Base-by-base conservation (phyloP, 2,888 invertebrate genomes). In the Melieria picta region DNA sequence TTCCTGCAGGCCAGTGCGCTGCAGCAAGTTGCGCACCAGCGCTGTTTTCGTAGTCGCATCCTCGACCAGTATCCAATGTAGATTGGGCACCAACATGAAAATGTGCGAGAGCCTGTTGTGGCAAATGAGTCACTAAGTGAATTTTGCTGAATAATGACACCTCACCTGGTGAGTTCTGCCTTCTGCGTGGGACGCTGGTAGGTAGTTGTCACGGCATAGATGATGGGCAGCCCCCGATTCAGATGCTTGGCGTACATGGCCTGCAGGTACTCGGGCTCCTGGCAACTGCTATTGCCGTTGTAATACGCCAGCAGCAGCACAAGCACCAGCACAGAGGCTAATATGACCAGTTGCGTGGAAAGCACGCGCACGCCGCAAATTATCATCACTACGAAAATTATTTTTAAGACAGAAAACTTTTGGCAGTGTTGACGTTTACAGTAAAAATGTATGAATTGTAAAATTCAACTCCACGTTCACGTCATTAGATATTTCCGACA, bases 31-130 rank as follows among this genome's bases (percentile, higher is more conserved):
- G 6, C 89, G 89, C 4, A 98, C 95, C 70, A 96, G 88, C 5
- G 73, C 46, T 0, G 80, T 83, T 0, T 81, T 94, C 7, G 85
- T 84, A 16, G 89, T 88, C 0, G 95, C 90, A 87, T 98, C 98
- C 88, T 98, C 98, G 48, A 98, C 91, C 57, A 98, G 89, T 77
- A 98, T 92, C 98, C 98, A 98, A 84, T 96, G 94, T 72, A 98
- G 89, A 84, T 95, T 94, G 74, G 94, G 93, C 72, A 97, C 92
- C 78, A 94, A 90, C 89, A 93, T 91, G 75, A 98, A 90, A 4
- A 96, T 93, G 82, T 98, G 95, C 7, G 94, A 93, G 72, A 98
- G 87, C 83, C 98, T 92, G 85, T 10, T 57, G 13, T 62, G 57
- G 45, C n/a, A 57, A 9, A 9, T 30, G 7, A 10, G 45, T n/a